These are phyloP conservation scores for Penaeus indicus DNA, from an alignment of 1,140 invertebrate species.

Conservation along the genomic window DNA sequence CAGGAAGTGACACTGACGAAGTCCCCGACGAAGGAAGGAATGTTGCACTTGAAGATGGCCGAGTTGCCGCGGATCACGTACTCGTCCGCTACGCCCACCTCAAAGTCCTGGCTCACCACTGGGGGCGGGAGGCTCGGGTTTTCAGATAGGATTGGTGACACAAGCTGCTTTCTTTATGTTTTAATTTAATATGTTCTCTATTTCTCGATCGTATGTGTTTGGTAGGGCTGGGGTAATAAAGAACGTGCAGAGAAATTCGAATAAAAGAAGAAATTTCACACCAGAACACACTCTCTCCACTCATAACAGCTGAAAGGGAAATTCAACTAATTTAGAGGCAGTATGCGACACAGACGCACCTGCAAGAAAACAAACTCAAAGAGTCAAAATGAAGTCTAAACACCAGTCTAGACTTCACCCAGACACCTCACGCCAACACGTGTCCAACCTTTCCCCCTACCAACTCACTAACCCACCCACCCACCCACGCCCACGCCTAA, in stretches of 20 bases:
- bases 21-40: constrained; percentile 88
- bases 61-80: constrained; percentile 89
- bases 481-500: background rate
- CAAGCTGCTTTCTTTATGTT: background rate
- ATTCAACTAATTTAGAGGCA: too few species aligned
- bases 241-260: too few species aligned
- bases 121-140: constrained; percentile 68
- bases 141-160: background rate
- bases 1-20: constrained; percentile 89
- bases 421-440: too few species aligned
- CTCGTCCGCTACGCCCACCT: constrained; percentile 86
- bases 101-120: constrained; percentile 90
- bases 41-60: constrained; percentile 88
- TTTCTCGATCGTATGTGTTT: background rate
- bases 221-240: background rate
- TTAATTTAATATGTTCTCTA: background rate
- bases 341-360: too few species aligned
- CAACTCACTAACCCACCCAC: background rate
- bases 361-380: too few species aligned
- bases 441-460: background rate
- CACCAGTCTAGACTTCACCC: too few species aligned
- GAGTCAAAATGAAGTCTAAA: too few species aligned
- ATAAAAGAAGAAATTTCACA: too few species aligned
- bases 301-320: too few species aligned
- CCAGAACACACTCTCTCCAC: too few species aligned